Evolutionary conservation across 1,140 invertebrate species (phyloP).

Genomic region (Euschistus heros): DNA sequence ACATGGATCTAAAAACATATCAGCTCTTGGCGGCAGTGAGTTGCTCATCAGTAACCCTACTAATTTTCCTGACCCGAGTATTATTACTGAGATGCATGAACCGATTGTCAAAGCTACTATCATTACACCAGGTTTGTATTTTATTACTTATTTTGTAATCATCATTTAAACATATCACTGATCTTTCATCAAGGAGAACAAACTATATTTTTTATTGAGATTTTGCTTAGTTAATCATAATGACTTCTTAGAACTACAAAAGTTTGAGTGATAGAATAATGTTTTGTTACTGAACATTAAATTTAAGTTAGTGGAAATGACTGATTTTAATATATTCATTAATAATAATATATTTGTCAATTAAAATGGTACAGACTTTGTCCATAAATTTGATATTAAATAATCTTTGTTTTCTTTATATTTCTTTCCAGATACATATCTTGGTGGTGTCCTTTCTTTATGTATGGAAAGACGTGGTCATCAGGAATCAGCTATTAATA

Average conservation of each 20-base stretch:
- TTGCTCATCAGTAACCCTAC: slow-evolving; percentile 76
- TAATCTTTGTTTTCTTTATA: slow-evolving; percentile 31
- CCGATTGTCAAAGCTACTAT: slow-evolving; percentile 60
- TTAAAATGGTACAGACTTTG: too few species aligned
- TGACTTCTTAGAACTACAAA: too few species aligned
- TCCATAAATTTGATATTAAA: too few species aligned
- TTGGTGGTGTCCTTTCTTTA: slow-evolving; percentile 56
- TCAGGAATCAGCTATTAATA: slow-evolving; percentile 58
- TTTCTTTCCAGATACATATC: slow-evolving; percentile 46
- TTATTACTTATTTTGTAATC: slow-evolving; percentile 9
- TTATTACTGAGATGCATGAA: slow-evolving; percentile 69
- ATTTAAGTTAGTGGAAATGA: too few species aligned
- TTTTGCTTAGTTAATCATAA: too few species aligned
- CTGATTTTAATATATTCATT: too few species aligned
- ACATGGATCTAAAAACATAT: slow-evolving; percentile 50
- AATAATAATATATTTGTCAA: too few species aligned
- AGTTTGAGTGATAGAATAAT: too few species aligned
- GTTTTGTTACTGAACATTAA: too few species aligned
- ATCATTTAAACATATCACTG: not conserved
- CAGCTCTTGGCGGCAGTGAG: slow-evolving; percentile 53
- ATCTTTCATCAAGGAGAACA: too few species aligned
- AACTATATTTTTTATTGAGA: too few species aligned
- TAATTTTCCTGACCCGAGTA: slow-evolving; percentile 55
- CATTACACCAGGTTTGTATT: slow-evolving; percentile 37
- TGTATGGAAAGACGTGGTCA: slow-evolving; percentile 69